Conservation (phyloP, 2,797 vertebrate genomes). For the Rhinichthys osculus region DNA sequence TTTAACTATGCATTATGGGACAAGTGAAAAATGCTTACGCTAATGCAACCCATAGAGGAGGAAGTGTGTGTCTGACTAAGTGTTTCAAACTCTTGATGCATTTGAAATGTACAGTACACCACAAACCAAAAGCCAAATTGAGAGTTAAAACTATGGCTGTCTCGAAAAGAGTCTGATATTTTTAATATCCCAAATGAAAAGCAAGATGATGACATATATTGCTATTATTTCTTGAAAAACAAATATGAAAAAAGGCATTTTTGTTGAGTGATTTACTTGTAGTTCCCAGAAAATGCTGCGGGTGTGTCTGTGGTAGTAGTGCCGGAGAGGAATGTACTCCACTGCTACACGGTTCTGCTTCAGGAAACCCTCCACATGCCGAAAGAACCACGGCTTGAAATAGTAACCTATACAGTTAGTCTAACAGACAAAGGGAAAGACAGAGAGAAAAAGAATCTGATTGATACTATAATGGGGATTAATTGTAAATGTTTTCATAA, state of each 20-base stretch:
- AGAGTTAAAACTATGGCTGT: neutral
- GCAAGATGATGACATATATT: neutral
- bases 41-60: constrained; percentile 35
- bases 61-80: constrained; percentile 21
- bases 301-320: constrained; percentile 97
- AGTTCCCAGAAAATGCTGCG: constrained; percentile 99
- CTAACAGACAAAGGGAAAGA: constrained; percentile 68
- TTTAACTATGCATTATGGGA: constrained; percentile 45
- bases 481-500: neutral
- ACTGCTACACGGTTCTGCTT: constrained; percentile 75
- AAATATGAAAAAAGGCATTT: neutral
- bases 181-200: neutral
- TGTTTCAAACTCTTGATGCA: constrained; percentile 18
- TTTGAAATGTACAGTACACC: neutral
- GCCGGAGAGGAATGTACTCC: constrained; percentile 94
- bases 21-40: constrained; percentile 22
- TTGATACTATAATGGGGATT: neutral
- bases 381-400: constrained; percentile 98
- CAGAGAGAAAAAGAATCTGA: neutral
- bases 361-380: constrained; percentile 90
- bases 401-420: constrained; percentile 92
- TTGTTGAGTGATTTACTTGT: constrained; percentile 80
- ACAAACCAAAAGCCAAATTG: constrained; percentile 19
- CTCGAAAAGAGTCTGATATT: neutral
- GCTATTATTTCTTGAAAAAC: neutral